A percentile compares a stretch with the other conserved stretches of the same genome.
Evolutionary conservation across 1,140 invertebrate species (phyloP).

Genomic region (Whitmania pigra): DNA sequence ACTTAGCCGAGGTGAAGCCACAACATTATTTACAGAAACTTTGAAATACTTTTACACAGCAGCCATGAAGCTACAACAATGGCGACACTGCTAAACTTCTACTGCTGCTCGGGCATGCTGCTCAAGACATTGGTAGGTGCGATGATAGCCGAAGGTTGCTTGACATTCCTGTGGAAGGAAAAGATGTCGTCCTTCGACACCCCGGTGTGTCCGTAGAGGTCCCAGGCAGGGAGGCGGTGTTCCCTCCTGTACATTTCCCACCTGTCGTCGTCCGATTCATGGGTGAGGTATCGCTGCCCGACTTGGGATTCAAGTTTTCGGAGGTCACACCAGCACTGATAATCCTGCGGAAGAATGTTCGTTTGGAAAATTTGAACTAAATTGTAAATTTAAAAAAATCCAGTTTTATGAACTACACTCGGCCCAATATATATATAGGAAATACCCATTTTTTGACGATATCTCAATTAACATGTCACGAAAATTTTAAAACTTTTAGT

Average conservation of each 20-base stretch:
- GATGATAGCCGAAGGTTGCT: not conserved
- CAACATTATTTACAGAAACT: too few relatives aligned
- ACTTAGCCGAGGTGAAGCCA: too few relatives aligned
- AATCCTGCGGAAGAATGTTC: conserved; percentile 55
- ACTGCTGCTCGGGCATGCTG: too few relatives aligned
- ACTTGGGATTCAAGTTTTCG: conserved; percentile 72
- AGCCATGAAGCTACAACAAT: too few relatives aligned
- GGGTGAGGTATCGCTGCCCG: conserved; percentile 74
- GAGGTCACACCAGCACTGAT: conserved; percentile 87
- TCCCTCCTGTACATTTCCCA: conserved; percentile 57
- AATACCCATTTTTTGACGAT: too few relatives aligned
- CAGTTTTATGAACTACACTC: not conserved
- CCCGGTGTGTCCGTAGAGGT: conserved; percentile 23
- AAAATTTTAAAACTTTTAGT: too few relatives aligned
- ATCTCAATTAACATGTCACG: too few relatives aligned
- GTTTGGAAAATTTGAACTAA: not conserved
- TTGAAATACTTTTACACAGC: too few relatives aligned
- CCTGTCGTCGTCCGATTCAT: conserved; percentile 83
- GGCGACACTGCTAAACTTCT: too few relatives aligned
- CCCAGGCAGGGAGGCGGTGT: conserved; percentile 37
- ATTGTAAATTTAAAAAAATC: too few relatives aligned
- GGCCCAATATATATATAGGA: too few relatives aligned
- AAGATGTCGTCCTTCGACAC: conserved; percentile 17
- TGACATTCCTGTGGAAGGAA: conserved; percentile 10
- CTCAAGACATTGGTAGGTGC: too few relatives aligned